Conservation (phyloP, 2,797 vertebrate species). For the Gymnoscopelus microlampas region DNA sequence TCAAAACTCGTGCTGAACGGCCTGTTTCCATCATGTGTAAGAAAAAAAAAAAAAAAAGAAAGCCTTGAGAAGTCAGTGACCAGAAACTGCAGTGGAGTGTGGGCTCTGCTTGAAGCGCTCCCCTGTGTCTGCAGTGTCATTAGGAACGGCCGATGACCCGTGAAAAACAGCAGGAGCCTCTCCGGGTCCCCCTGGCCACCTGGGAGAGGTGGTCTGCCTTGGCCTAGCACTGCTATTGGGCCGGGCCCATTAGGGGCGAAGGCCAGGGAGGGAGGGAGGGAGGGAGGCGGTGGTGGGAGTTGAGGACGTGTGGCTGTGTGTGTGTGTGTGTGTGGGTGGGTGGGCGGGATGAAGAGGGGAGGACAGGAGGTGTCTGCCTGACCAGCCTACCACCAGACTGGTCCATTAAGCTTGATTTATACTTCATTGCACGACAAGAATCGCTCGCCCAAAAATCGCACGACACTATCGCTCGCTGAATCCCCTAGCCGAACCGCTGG, state of each 20-base stretch:
- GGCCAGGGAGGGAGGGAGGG: neutral
- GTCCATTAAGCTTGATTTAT: constrained; percentile 24
- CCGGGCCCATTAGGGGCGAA: constrained; percentile 57
- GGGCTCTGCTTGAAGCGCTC: constrained; percentile 67
- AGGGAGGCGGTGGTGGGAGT: neutral
- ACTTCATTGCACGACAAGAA: no score
- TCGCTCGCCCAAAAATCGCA: no score
- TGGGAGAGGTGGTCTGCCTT: constrained; percentile 56
- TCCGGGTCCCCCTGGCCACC: constrained; percentile 60
- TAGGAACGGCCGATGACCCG: constrained; percentile 75
- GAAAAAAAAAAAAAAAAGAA: constrained; percentile 71
- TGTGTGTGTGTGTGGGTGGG: neutral
- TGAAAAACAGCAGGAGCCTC: constrained; percentile 74
- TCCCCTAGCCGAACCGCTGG: no score
- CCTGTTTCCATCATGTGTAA: constrained; percentile 73
- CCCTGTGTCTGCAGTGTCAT: constrained; percentile 70
- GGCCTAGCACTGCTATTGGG: constrained; percentile 35
- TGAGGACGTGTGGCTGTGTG: neutral
- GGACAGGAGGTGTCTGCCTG: constrained; percentile 58
- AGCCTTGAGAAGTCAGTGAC: constrained; percentile 75
- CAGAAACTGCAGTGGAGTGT: constrained; percentile 76
- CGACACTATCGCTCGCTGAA: no score
- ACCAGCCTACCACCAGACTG: constrained; percentile 42
- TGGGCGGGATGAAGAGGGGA: constrained; percentile 37
- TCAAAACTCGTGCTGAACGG: constrained; percentile 56